phyloP scores from a whole-genome alignment of 2,113 vertebrate genomes.

The Cephalophus harveyi region DNA sequence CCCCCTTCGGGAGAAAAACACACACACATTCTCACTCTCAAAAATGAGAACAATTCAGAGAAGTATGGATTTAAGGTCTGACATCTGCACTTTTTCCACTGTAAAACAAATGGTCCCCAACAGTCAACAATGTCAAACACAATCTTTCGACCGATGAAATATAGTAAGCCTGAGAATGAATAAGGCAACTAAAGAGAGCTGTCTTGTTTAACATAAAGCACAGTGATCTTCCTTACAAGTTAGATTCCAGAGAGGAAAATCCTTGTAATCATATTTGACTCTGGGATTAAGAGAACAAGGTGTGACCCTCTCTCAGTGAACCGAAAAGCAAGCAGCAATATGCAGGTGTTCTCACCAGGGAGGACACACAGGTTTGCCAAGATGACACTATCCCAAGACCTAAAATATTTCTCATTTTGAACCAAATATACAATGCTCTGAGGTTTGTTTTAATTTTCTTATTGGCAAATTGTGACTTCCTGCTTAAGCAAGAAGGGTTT shows the following conservation, averaged over 20 bases:
- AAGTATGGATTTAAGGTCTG: slow-evolving; percentile 60
- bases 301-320: neutral
- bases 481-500: neutral
- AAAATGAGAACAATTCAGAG: slow-evolving; percentile 6
- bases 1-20: neutral
- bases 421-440: neutral
- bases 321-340: neutral
- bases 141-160: slow-evolving; percentile 41
- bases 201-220: slow-evolving; percentile 44
- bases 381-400: neutral
- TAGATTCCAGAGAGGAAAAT: neutral
- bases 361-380: neutral
- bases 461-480: slow-evolving; percentile 42
- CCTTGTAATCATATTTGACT: slow-evolving; percentile 44
- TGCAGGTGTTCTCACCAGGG: slow-evolving; percentile 11
- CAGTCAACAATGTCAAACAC: slow-evolving; percentile 27
- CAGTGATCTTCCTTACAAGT: neutral
- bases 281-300: slow-evolving; percentile 30
- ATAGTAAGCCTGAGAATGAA: slow-evolving; percentile 30
- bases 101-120: slow-evolving; percentile 70
- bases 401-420: neutral
- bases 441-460: slow-evolving; percentile 51
- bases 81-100: slow-evolving; percentile 45
- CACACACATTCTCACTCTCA: neutral
- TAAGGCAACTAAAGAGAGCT: neutral